Percentiles rank a stretch among this genome's conserved stretches.
Conservation (phyloP, 2,888 invertebrate genomes). For the Synergus gifuensis region DNA sequence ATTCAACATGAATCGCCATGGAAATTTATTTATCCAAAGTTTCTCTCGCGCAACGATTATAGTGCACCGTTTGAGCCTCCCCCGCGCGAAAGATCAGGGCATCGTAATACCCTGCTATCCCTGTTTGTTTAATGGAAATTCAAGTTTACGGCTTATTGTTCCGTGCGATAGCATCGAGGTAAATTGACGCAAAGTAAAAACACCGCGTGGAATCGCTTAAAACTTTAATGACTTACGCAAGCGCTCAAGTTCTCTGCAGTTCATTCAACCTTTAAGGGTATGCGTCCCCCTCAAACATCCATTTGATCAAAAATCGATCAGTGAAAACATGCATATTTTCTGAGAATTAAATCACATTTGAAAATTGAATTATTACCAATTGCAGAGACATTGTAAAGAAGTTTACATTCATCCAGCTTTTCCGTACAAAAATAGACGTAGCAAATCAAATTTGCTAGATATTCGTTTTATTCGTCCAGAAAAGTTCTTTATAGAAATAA, state of each 20-base stretch:
- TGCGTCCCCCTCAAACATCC: constrained; percentile 4
- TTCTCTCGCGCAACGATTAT: constrained; percentile 58
- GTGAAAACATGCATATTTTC: constrained; percentile 5
- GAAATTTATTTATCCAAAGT: constrained; percentile 57
- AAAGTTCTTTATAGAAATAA: too few species aligned
- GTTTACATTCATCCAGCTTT: too few species aligned
- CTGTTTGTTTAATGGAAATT: constrained; percentile 58
- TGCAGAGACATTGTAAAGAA: too few species aligned
- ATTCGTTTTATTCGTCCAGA: too few species aligned
- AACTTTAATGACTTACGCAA: constrained; percentile 42
- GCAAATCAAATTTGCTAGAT: too few species aligned
- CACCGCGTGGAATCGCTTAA: constrained; percentile 42
- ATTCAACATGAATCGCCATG: constrained; percentile 56
- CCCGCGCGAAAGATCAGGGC: constrained; percentile 4
- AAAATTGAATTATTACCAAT: too few species aligned
- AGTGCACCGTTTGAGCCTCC: constrained; percentile 48
- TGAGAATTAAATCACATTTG: too few species aligned
- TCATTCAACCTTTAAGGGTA: constrained; percentile 43
- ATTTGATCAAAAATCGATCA: constrained; percentile 43
- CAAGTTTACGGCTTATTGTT: constrained; percentile 58
- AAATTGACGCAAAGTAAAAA: constrained; percentile 46
- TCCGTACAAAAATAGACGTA: too few species aligned
- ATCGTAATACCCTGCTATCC: constrained; percentile 44
- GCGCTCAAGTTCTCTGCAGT: constrained; percentile 37
- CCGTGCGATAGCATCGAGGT: constrained; percentile 50